Evolutionary conservation across 2,888 invertebrate species (phyloP), one percentile per base, ranked within the genome.

Genomic region (Pogonocherus hispidulus): DNA sequence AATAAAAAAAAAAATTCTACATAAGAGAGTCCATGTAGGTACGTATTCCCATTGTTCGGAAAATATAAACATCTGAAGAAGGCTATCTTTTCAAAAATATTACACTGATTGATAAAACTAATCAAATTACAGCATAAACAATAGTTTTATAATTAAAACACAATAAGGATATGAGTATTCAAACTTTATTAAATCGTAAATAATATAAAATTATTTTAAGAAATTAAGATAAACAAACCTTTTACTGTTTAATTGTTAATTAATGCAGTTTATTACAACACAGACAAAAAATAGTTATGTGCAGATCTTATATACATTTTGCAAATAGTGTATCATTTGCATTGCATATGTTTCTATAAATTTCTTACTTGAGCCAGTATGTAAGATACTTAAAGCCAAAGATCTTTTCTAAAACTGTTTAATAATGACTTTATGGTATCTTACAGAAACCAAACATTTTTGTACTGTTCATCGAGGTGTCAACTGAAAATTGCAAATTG

Each of bases 311-410:
- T 59, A 59, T 59, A 62, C 60, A 51, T 49, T 9, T 51, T 62
- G 60, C 60, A 62, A 62, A 51, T 51, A 51, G 46, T 44, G 57
- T 19, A 19, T 14, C 51, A 62, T 62, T 62, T 62, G 60, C 60
- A 62, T 37, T 20, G 51, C 51, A 62, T 62, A 62, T 37, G 37
- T 32, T 22, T 32, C 22, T 47, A 35, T 56, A 56, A 64, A 56
- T 56, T 49, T 49, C 35, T 56, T 32, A 56, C 54, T 56, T 64
- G 64, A 64, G 56, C 64, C 56, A 49, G 47, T 51, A 27, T 56
- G 64, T 64, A 64, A 54, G 64, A 64, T 64, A 64, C 64, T 41
- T 44, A 56, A 64, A 56, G 37, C 46, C 56, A 64, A 64, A 54
- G 47, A 35, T 56, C 54, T 47, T 64, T 56, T 41, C 56, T 35